Evolutionary conservation across 2,113 vertebrate species (phyloP).

Genomic region (Gorilla gorilla): DNA sequence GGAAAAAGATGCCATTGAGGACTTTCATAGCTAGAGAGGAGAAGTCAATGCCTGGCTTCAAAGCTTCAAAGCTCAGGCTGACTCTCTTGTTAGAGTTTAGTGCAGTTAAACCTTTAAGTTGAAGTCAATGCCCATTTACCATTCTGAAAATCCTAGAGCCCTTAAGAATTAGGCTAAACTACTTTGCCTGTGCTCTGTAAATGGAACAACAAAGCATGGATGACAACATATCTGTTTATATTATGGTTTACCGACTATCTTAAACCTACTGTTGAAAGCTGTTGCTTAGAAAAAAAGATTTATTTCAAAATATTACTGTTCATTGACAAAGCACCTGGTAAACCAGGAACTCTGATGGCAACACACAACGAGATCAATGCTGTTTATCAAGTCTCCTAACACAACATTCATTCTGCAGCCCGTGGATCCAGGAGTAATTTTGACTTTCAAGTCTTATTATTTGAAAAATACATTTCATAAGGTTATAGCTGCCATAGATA

Average conservation of each 20-base stretch:
- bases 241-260: neutral
- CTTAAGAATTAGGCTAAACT: neutral
- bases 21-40: neutral
- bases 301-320: neutral
- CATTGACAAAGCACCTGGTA: neutral
- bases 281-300: neutral
- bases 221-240: neutral
- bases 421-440: neutral
- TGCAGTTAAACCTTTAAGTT: neutral
- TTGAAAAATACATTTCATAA: neutral
- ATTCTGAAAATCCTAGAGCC: neutral
- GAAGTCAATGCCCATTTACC: neutral
- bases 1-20: neutral
- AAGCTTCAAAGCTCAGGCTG: neutral
- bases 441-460: neutral
- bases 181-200: neutral
- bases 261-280: neutral
- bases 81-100: neutral
- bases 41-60: neutral
- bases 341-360: neutral
- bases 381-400: neutral
- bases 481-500: neutral
- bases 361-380: no score
- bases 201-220: neutral
- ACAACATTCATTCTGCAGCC: neutral